Conservation (phyloP, 92 coral and sea anemone species). For the Epizoanthus ramosus region DNA sequence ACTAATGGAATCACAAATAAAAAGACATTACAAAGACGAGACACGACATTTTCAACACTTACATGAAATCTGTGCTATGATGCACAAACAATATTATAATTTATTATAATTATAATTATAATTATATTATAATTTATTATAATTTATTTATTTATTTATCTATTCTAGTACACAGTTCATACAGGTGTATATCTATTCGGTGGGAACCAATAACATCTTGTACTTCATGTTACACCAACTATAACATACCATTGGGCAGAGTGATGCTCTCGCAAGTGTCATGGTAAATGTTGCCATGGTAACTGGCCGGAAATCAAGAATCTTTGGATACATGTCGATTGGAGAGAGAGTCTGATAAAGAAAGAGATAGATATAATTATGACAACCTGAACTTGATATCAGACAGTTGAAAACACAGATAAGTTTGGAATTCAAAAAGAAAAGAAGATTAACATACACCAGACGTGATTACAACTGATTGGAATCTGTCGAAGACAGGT, state of each 20-base stretch:
- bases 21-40: no score
- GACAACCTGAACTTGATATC: not conserved
- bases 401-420: not conserved
- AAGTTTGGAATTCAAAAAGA: not conserved
- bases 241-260: slow-evolving; percentile 92
- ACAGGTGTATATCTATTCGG: not conserved
- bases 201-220: no score
- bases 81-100: no score
- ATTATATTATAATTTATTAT: no score
- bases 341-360: slow-evolving; percentile 89
- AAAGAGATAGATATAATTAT: not conserved
- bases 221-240: not conserved
- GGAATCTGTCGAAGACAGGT: slow-evolving; percentile 98
- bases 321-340: slow-evolving; percentile 99
- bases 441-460: slow-evolving; percentile 69
- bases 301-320: slow-evolving; percentile 95
- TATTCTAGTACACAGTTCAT: not conserved
- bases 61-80: no score
- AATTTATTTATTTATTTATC: no score
- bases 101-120: no score
- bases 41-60: no score
- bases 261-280: slow-evolving; percentile 95
- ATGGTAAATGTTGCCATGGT: slow-evolving; percentile 99
- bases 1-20: no score
- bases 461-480: slow-evolving; percentile 96